Base-by-base conservation (phyloP, 2,113 vertebrate genomes). In the Grallaria varia region DNA sequence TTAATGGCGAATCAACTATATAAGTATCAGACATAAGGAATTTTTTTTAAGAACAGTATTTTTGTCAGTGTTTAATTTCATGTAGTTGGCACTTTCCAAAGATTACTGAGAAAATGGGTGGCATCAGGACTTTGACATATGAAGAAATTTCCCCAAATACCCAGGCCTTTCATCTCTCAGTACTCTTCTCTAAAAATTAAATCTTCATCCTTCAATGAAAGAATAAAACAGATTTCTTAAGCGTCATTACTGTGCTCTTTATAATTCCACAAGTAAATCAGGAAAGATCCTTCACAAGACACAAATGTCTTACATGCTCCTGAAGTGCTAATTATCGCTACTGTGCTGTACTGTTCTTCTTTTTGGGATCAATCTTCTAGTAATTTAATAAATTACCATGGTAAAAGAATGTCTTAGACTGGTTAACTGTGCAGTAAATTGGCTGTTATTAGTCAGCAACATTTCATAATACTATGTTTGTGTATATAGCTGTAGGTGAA, bases 1-100 rank as follows among this genome's bases (percentile, higher is more conserved):
- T 59, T 86, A 90, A 83, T 71, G 83, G 68, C 90, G 76, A 95
- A 78, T 75, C 19, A 95, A 63, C 24, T 33, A 6, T 53, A 5
- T 40, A 86, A 77, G 68, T 86, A 93, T 74, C 86, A 95, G 52
- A 86, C 42, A 88, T 83, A 95, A 81, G 68, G 86, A 66, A 0
- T 24, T 52, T 85, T 92, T 91, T 95, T 89, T 73, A 92, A 80
- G 72, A 88, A 69, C 2, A 5, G 30, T 90, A 77, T 90, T 94
- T 94, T 95, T 93, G 59, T 88, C 83, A 84, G 68, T 71, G 55
- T 88, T 90, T 93, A 89, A 88, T 90, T 96, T 94, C 55, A 89
- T 19, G 24, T 64, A 79, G 75, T 33, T 90, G 56, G 67, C 63
- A 58, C 45, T 90, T 97, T 66, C 71, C 67, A 59, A 87, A 94